A percentile compares a stretch with the other conserved stretches of the same genome.
phyloP scores from a whole-genome alignment of 2,113 vertebrate genomes.

The human region GRCh38 chr2:212847501-212848000 shows the following conservation, averaged over 20 bases:
- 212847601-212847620: not conserved
- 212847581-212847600: not conserved
- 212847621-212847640: not conserved
- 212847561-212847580: not conserved
- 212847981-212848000: not conserved
- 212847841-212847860: conserved; percentile 16
- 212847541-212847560: not conserved
- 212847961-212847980: not conserved
- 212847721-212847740: not conserved
- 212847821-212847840: not conserved
- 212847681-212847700: not conserved
- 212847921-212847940: not conserved
- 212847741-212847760: not conserved
- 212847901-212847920: conserved; percentile 21
- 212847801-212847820: not conserved
- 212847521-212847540: not conserved
- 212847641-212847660: not conserved
- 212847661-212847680: not conserved
- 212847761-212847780: conserved; percentile 14
- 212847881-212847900: not conserved
- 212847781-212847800: not conserved
- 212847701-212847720: not conserved
- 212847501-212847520: conserved; percentile 42
- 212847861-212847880: not conserved
- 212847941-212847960: not conserved